A percentile compares a stretch with the other conserved stretches of the same genome.
Evolutionary conservation across 2,888 invertebrate species (phyloP).

Genomic region (Caenorhabditis sp.): DNA sequence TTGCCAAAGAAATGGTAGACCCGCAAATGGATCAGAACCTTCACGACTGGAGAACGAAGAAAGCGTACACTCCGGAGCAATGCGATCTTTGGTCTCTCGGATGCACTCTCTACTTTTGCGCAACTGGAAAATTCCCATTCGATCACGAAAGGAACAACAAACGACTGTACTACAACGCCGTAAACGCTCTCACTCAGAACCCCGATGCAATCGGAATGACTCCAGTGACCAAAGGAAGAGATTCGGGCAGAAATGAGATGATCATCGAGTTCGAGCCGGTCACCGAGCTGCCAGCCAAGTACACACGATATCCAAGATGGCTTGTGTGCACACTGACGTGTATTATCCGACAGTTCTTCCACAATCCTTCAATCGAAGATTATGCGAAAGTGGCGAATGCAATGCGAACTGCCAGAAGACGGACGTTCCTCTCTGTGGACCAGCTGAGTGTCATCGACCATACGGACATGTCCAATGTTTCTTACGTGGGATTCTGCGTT

Average conservation of each 20-base stretch:
- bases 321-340: slow-evolving; percentile 42
- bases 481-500: slow-evolving; percentile 19
- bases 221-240: neutral
- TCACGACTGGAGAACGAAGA: slow-evolving; percentile 41
- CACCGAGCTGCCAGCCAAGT: slow-evolving; percentile 26
- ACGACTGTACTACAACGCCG: slow-evolving; percentile 25
- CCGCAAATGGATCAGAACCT: slow-evolving; percentile 13
- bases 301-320: slow-evolving; percentile 50
- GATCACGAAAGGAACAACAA: slow-evolving; percentile 18
- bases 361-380: slow-evolving; percentile 46
- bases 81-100: slow-evolving; percentile 63
- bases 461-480: slow-evolving; percentile 33
- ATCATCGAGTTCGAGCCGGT: slow-evolving; percentile 26
- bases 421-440: slow-evolving; percentile 40
- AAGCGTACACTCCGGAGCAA: slow-evolving; percentile 50
- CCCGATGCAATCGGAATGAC: slow-evolving; percentile 44
- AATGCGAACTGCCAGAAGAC: slow-evolving; percentile 7
- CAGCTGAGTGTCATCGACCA: slow-evolving; percentile 42
- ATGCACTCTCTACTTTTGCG: slow-evolving; percentile 57
- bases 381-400: slow-evolving; percentile 44
- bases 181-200: neutral
- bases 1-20: slow-evolving; percentile 40
- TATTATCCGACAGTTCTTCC: slow-evolving; percentile 52
- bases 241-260: neutral
- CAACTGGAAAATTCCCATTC: slow-evolving; percentile 55